Percentiles rank a stretch among this genome's conserved stretches.
Conservation (phyloP, 1,140 invertebrate genomes). For the Druon quercuslanigerum region DNA sequence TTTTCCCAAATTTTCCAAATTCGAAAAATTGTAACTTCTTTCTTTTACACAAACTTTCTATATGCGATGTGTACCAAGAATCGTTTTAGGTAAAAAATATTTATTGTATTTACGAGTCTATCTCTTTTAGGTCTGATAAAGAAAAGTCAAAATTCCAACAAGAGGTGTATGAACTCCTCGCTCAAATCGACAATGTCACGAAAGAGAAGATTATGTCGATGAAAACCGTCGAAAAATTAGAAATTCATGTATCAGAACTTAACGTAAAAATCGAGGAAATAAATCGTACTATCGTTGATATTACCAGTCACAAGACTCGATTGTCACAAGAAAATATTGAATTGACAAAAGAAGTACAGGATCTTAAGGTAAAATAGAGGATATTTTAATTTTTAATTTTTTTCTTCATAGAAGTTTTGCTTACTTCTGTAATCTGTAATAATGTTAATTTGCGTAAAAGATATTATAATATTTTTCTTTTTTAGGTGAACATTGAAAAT, state of each 20-base stretch:
- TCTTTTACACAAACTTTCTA: too few relatives aligned
- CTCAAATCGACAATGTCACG: slow-evolving; percentile 93
- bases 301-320: slow-evolving; percentile 92
- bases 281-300: slow-evolving; percentile 95
- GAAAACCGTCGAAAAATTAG: slow-evolving; percentile 93
- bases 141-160: slow-evolving; percentile 97
- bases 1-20: too few relatives aligned
- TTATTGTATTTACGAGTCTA: neutral
- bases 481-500: slow-evolving; percentile 91
- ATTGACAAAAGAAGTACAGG: slow-evolving; percentile 94
- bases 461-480: neutral
- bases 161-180: slow-evolving; percentile 95
- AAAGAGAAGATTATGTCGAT: slow-evolving; percentile 92
- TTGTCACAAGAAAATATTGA: slow-evolving; percentile 95
- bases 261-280: slow-evolving; percentile 96
- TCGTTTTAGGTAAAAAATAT: too few relatives aligned
- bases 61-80: too few relatives aligned
- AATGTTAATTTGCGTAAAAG: neutral
- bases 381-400: neutral
- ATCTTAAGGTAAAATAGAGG: slow-evolving; percentile 83
- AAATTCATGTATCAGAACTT: slow-evolving; percentile 91
- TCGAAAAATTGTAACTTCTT: too few relatives aligned
- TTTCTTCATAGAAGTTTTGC: neutral
- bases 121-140: slow-evolving; percentile 89
- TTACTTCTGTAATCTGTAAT: neutral